Conservation (phyloP, 1,140 invertebrate genomes). For the Pygmarrhopalites habei region DNA sequence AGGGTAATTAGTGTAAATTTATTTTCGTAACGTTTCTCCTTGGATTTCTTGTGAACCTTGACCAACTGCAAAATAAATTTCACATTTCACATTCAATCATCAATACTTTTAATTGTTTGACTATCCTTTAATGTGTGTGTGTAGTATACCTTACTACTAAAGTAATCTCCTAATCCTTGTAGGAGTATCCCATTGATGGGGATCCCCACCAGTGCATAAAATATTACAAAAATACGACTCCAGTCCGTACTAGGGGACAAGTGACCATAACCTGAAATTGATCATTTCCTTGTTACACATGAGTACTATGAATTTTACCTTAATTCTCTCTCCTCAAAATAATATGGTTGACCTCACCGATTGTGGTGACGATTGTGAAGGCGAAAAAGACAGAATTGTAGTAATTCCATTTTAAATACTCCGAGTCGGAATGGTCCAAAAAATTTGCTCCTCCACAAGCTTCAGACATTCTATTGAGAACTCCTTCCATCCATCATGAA, state of each 20-base stretch:
- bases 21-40: slow-evolving; percentile 53
- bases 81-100: neutral
- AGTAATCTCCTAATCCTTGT: slow-evolving; percentile 69
- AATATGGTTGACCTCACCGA: slow-evolving; percentile 55
- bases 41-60: slow-evolving; percentile 65
- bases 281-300: neutral
- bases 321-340: neutral
- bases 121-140: neutral
- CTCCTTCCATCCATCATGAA: too few relatives aligned
- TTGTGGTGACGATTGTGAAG: slow-evolving; percentile 88
- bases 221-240: slow-evolving; percentile 82
- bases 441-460: slow-evolving; percentile 29
- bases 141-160: slow-evolving; percentile 58
- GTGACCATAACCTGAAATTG: slow-evolving; percentile 11
- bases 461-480: slow-evolving; percentile 32
- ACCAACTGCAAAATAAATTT: slow-evolving; percentile 47
- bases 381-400: slow-evolving; percentile 92
- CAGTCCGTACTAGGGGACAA: slow-evolving; percentile 59
- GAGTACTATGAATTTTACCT: neutral
- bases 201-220: slow-evolving; percentile 89
- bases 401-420: slow-evolving; percentile 68
- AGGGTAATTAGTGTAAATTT: slow-evolving; percentile 60
- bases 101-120: neutral
- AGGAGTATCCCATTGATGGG: slow-evolving; percentile 85
- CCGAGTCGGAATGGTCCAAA: slow-evolving; percentile 43